Evolutionary conservation across 2,797 vertebrate genomes (phyloP).

Genomic region (Sebastes iracundus): DNA sequence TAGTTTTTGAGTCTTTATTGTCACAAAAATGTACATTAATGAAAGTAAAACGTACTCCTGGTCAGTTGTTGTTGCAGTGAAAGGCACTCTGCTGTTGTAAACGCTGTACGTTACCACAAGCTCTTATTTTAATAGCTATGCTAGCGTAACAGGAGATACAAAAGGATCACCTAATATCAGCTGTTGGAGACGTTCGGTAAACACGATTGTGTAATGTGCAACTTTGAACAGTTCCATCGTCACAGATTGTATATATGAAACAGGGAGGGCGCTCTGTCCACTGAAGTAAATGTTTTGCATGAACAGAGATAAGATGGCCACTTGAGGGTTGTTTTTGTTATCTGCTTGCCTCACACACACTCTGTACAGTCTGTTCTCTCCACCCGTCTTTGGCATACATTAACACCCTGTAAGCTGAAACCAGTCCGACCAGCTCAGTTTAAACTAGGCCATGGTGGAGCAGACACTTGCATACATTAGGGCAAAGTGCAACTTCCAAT

Average conservation of each 20-base stretch:
- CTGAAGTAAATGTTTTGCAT: conserved; percentile 13
- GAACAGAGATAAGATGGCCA: conserved; percentile 43
- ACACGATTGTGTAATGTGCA: background rate
- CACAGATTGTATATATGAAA: too few species aligned
- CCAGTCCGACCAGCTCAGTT: background rate
- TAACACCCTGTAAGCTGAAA: conserved; percentile 20
- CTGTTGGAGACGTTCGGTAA: background rate
- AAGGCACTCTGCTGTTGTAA: too few species aligned
- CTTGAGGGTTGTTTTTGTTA: conserved; percentile 35
- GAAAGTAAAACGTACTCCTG: background rate
- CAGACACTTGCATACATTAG: background rate
- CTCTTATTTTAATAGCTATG: background rate
- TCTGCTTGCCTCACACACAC: conserved; percentile 23
- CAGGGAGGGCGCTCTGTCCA: rapidly evolving
- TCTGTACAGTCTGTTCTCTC: background rate
- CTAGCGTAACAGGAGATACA: too few species aligned
- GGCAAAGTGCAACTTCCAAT: background rate
- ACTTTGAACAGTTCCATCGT: background rate
- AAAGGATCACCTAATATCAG: background rate
- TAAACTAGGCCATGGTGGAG: background rate
- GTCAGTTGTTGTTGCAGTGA: background rate
- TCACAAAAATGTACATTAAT: background rate
- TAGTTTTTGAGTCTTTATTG: background rate
- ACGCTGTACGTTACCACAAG: background rate
- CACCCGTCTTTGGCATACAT: background rate